These are phyloP conservation scores for Ligdia adustata DNA, from an alignment of 2,888 invertebrate genomes.

Conservation along the genomic window DNA sequence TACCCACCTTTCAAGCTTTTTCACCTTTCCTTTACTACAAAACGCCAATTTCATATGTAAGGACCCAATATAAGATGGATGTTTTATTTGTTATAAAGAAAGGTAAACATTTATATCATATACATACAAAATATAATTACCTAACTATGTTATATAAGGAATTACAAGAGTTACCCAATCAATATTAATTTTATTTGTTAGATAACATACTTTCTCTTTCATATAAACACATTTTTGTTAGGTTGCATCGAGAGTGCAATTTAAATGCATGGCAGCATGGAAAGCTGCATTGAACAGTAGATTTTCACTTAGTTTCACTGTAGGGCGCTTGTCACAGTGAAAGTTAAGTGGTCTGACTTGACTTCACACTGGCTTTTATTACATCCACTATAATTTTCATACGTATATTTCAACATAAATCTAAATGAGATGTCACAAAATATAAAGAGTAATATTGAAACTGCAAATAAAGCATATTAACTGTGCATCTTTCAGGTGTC, in stretches of 20 bases:
- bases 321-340: slow-evolving; percentile 32
- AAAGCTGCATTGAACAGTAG: slow-evolving; percentile 28
- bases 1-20: too few species aligned
- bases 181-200: slow-evolving; percentile 24
- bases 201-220: slow-evolving; percentile 24
- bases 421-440: too few species aligned
- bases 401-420: background rate
- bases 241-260: slow-evolving; percentile 24
- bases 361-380: slow-evolving; percentile 28
- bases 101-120: too few species aligned
- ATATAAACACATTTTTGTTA: slow-evolving; percentile 12
- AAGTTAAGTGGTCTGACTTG: slow-evolving; percentile 30
- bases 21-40: too few species aligned
- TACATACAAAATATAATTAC: slow-evolving; percentile 5
- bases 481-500: too few species aligned
- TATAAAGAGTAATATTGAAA: too few species aligned
- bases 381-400: slow-evolving; percentile 9
- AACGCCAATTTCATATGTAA: too few species aligned
- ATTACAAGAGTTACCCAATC: slow-evolving; percentile 18
- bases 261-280: slow-evolving; percentile 24
- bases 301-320: slow-evolving; percentile 38
- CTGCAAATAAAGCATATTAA: too few species aligned
- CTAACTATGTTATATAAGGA: slow-evolving; percentile 19
- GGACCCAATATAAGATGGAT: too few species aligned
- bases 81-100: too few species aligned